phyloP scores from a whole-genome alignment of 2,113 vertebrate species.

The Antigone vipio region DNA sequence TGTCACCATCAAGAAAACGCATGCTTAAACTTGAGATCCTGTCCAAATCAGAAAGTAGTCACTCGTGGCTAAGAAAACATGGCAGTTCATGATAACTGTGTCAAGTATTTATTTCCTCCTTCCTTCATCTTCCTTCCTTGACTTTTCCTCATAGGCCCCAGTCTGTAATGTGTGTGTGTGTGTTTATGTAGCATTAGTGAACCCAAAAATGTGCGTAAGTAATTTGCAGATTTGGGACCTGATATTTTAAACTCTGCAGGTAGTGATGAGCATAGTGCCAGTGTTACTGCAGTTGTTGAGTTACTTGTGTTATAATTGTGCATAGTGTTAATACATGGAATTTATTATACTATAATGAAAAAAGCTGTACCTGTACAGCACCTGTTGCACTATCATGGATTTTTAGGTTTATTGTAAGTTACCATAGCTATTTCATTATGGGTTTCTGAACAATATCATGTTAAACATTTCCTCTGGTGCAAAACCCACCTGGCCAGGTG shows the following conservation, averaged over 20 bases:
- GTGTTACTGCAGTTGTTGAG: not conserved
- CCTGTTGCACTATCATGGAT: rapidly evolving
- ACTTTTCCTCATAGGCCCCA: not conserved
- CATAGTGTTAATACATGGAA: not conserved
- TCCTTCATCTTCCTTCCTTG: not conserved
- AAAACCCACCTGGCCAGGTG: too few relatives aligned
- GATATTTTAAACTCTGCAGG: not conserved
- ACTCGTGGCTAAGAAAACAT: not conserved
- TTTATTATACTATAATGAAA: not conserved
- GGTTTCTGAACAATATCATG: too few relatives aligned
- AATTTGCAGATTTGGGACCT: not conserved
- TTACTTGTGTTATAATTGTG: not conserved
- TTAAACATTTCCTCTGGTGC: too few relatives aligned
- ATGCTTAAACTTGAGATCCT: not conserved
- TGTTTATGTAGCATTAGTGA: not conserved
- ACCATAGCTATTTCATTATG: not conserved
- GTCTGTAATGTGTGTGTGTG: not conserved
- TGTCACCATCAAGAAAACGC: not conserved
- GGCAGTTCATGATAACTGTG: not conserved
- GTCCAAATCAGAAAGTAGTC: not conserved
- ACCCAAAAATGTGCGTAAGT: not conserved
- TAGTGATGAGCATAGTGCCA: not conserved
- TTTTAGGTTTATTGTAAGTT: not conserved
- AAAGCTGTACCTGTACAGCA: not conserved
- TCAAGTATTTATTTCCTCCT: not conserved